phyloP scores from a whole-genome alignment of 2,113 vertebrate genomes.

The Laticauda laticaudata region DNA sequence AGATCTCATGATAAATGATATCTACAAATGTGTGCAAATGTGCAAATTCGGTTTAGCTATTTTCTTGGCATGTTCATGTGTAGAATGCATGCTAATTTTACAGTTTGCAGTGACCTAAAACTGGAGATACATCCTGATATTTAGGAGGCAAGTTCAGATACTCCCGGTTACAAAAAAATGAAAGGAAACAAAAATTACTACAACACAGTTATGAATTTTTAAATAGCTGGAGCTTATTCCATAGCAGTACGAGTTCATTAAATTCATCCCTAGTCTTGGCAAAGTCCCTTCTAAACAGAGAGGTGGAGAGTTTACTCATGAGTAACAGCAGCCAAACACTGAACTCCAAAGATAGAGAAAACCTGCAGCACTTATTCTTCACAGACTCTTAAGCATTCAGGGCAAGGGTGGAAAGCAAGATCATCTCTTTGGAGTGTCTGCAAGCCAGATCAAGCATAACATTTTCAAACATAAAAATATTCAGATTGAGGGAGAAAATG shows the following conservation, averaged over 20 bases:
- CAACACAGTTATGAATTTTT: not conserved
- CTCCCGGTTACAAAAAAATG: not conserved
- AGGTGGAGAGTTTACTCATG: not conserved
- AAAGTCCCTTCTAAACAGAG: not conserved
- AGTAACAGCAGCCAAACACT: not conserved
- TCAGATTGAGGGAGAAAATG: not conserved
- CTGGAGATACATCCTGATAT: not conserved
- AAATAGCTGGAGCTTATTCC: not conserved
- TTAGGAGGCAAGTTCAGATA: not conserved
- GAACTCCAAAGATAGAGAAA: not conserved
- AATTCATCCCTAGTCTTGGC: not conserved
- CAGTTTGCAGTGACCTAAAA: not conserved
- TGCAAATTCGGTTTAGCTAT: not conserved
- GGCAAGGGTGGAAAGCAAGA: not conserved
- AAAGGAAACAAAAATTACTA: not conserved
- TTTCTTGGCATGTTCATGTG: not conserved
- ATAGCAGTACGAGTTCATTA: not conserved
- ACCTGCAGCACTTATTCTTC: not conserved
- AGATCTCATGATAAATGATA: not conserved
- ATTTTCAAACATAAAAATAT: not conserved
- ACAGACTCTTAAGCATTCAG: not conserved
- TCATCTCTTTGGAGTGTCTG: not conserved
- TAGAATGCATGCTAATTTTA: not conserved
- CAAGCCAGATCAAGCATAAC: not conserved
- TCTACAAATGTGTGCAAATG: not conserved